Conservation (phyloP, 2,113 vertebrate species). For the Willisornis vidua region DNA sequence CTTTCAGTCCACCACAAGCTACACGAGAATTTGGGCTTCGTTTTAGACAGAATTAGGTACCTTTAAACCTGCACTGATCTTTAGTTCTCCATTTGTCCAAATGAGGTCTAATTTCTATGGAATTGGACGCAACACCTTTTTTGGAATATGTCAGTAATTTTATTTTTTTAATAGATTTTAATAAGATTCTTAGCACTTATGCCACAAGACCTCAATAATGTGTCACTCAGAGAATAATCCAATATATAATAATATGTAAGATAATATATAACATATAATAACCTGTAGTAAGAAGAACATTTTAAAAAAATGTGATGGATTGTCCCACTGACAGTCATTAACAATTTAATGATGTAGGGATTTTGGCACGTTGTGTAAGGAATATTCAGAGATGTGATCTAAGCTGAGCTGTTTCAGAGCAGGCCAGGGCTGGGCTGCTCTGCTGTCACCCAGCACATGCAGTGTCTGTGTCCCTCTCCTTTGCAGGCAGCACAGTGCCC, state of each 20-base stretch:
- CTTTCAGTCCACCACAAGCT: neutral
- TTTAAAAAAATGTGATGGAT: too few species aligned
- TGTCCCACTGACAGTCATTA: neutral
- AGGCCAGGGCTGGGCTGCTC: neutral
- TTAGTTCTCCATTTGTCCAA: neutral
- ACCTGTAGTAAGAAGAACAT: too few species aligned
- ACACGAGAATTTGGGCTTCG: neutral
- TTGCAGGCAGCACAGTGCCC: neutral
- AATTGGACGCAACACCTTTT: neutral
- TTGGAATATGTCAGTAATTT: neutral
- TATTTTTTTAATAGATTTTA: neutral
- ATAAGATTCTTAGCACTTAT: neutral
- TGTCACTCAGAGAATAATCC: neutral
- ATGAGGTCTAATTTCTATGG: neutral
- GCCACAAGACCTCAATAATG: accelerated
- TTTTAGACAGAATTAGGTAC: neutral
- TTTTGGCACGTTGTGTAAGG: neutral
- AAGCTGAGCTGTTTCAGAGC: neutral
- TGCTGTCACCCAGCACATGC: neutral
- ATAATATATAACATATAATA: neutral
- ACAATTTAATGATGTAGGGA: accelerated
- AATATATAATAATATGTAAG: neutral
- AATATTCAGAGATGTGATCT: neutral
- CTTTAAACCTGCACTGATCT: neutral
- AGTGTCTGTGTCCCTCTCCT: neutral